phyloP scores from a whole-genome alignment of 2,797 vertebrate species.

The Periophthalmus magnuspinnatus region DNA sequence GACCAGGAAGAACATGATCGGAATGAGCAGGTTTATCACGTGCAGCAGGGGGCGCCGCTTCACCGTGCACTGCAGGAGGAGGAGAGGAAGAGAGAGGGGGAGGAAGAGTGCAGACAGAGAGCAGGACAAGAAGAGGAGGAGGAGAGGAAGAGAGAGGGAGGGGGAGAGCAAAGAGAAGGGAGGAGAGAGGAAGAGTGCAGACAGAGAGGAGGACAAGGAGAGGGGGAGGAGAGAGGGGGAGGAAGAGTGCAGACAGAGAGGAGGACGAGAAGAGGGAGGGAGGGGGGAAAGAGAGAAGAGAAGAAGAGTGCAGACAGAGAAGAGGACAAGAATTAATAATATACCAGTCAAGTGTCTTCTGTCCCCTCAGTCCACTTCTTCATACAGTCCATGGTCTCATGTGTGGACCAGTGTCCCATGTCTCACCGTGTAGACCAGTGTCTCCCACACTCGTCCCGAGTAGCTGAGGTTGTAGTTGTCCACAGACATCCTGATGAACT shows the following conservation, averaged over 20 bases:
- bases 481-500: slow-evolving; percentile 66
- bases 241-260: no score
- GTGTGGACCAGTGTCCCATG: neutral
- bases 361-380: no score
- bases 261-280: neutral
- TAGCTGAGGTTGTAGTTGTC: slow-evolving; percentile 18
- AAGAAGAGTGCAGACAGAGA: no score
- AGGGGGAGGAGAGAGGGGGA: no score
- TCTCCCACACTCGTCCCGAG: slow-evolving; percentile 35
- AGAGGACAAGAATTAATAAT: neutral
- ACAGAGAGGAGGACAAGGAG: no score
- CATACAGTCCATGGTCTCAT: neutral
- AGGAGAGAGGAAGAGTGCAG: no score
- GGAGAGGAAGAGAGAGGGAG: neutral
- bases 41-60: slow-evolving; percentile 76
- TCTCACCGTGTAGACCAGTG: slow-evolving; percentile 65
- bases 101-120: no score
- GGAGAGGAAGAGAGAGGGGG: neutral
- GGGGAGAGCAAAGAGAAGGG: neutral
- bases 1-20: slow-evolving; percentile 77
- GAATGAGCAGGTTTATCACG: slow-evolving; percentile 81
- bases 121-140: neutral
- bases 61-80: slow-evolving; percentile 75
- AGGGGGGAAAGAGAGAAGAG: neutral
- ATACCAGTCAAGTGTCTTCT: no score